Conservation (phyloP, 2,113 vertebrate genomes). For the Mugil cephalus region DNA sequence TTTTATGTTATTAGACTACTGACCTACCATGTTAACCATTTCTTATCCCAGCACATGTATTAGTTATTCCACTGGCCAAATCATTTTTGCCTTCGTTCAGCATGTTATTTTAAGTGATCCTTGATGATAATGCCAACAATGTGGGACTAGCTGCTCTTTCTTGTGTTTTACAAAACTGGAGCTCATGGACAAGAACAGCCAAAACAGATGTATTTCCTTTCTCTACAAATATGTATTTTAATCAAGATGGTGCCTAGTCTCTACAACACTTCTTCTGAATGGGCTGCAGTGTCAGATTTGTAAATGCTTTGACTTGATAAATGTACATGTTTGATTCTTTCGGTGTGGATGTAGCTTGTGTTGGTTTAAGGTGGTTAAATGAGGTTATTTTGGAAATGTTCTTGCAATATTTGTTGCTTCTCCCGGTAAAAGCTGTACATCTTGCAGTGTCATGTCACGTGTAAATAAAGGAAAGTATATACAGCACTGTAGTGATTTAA, state of each 20-base stretch:
- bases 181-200: constrained; percentile 45
- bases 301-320: constrained; percentile 34
- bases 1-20: constrained; percentile 32
- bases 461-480: constrained; percentile 70
- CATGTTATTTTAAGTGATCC: constrained; percentile 6
- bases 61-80: constrained; percentile 22
- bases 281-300: constrained; percentile 27
- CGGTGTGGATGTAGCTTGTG: constrained; percentile 35
- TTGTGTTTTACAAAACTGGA: constrained; percentile 26
- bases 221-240: constrained; percentile 36
- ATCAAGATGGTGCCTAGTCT: constrained; percentile 74
- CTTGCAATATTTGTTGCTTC: constrained; percentile 42
- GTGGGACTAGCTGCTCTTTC: constrained; percentile 8
- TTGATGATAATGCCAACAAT: constrained; percentile 14
- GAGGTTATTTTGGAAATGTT: constrained; percentile 26
- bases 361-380: constrained; percentile 30
- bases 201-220: constrained; percentile 42
- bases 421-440: constrained; percentile 49
- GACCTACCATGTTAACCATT: constrained; percentile 15
- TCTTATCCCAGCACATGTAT: constrained; percentile 16
- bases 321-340: constrained; percentile 38
- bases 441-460: constrained; percentile 44
- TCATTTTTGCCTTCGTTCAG: constrained; percentile 40
- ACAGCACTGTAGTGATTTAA: constrained; percentile 20
- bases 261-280: constrained; percentile 26